Evolutionary conservation across 2,113 vertebrate genomes (phyloP).

Genomic region (Pantherophis guttatus): DNA sequence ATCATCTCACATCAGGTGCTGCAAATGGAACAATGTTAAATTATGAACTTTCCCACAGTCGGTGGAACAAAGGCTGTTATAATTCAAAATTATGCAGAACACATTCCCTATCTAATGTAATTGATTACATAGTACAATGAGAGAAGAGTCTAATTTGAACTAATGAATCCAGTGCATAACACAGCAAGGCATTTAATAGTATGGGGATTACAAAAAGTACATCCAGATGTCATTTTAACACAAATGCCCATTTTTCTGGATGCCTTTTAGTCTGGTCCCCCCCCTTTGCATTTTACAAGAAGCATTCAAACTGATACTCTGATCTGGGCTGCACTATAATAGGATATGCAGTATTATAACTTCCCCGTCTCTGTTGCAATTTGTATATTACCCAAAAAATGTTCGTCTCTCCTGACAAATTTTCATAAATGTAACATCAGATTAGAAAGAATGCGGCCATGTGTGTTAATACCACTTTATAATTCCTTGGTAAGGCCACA

Average conservation of each 20-base stretch:
- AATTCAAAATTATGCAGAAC: conserved; percentile 63
- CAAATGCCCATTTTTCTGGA: conserved; percentile 38
- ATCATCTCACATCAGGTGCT: not conserved
- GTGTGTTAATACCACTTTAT: too few species aligned
- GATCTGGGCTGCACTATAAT: conserved; percentile 37
- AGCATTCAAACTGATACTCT: conserved; percentile 27
- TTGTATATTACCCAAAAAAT: conserved; percentile 46
- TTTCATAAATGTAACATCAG: conserved; percentile 69
- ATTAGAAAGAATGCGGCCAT: conserved; percentile 52
- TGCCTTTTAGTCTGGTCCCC: not conserved
- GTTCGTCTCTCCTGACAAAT: conserved; percentile 67
- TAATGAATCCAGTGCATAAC: conserved; percentile 54
- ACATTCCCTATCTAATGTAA: conserved; percentile 54
- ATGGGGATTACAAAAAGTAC: conserved; percentile 38
- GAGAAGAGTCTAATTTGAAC: conserved; percentile 55
- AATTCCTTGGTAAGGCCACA: too few species aligned
- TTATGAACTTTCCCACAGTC: fast-evolving
- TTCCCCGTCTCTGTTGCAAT: conserved; percentile 9
- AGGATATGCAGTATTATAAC: conserved; percentile 12
- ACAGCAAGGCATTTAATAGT: conserved; percentile 48
- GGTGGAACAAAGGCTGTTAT: not conserved
- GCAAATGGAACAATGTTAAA: not conserved
- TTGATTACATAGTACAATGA: conserved; percentile 54
- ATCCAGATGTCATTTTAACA: conserved; percentile 53
- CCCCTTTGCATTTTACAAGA: conserved; percentile 36